Evolutionary conservation across 2,797 vertebrate species (phyloP).

Genomic region (Notamacropus eugenii): DNA sequence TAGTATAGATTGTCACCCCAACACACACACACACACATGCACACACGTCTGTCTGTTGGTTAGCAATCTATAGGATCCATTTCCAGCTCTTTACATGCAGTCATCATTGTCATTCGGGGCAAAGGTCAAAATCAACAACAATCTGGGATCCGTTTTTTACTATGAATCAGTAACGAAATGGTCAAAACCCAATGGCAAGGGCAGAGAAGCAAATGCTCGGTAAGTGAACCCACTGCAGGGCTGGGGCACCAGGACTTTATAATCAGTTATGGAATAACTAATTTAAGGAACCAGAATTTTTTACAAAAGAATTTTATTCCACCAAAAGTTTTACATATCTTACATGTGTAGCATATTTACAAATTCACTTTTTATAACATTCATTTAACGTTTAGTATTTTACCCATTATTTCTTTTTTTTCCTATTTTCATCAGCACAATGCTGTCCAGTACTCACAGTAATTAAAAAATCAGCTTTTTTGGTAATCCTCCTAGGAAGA

Average conservation of each 20-base stretch:
- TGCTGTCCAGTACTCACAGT: slow-evolving; percentile 70
- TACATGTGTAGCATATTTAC: slow-evolving; percentile 73
- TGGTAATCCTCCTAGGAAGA: slow-evolving; percentile 82
- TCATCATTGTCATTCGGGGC: neutral
- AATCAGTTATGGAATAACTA: neutral
- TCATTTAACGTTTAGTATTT: slow-evolving; percentile 52
- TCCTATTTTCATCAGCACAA: slow-evolving; percentile 59
- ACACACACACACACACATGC: no score
- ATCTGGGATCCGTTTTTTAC: neutral
- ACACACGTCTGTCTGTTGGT: neutral
- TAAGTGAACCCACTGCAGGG: neutral
- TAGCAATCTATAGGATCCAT: neutral
- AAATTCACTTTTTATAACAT: slow-evolving; percentile 70
- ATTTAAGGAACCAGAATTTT: slow-evolving; percentile 56
- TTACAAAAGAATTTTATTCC: slow-evolving; percentile 58
- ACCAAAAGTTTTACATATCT: slow-evolving; percentile 72
- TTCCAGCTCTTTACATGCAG: neutral
- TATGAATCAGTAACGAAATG: neutral
- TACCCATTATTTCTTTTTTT: slow-evolving; percentile 60
- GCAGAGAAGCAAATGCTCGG: neutral
- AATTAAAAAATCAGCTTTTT: slow-evolving; percentile 87
- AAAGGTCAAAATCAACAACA: neutral
- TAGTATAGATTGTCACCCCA: neutral
- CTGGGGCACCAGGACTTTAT: neutral
- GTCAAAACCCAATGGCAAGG: neutral